phyloP scores from a whole-genome alignment of 2,113 vertebrate genomes.

The Malurus alboscapulatus region DNA sequence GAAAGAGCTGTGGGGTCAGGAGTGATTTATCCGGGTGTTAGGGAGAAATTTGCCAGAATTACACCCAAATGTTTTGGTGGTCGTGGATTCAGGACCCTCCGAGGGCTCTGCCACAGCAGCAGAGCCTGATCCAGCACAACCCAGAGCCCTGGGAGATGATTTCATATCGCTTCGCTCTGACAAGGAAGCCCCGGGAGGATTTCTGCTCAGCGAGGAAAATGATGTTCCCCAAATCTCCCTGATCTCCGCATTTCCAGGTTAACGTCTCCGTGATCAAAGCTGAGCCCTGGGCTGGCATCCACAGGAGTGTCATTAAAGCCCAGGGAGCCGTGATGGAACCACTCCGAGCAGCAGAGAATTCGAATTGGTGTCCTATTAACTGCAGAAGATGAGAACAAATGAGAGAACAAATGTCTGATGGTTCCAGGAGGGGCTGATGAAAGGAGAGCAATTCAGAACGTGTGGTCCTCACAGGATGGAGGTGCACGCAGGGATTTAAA shows the following conservation, averaged over 20 bases:
- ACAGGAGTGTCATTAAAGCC: background rate
- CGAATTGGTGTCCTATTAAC: background rate
- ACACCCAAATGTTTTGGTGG: background rate
- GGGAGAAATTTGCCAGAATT: background rate
- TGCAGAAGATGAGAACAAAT: background rate
- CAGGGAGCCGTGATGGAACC: background rate
- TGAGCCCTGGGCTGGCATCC: conserved; percentile 12
- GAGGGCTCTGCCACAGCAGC: background rate
- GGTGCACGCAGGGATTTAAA: accelerated
- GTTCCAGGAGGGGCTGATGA: background rate
- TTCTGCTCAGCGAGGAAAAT: conserved; percentile 51
- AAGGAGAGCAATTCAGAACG: background rate
- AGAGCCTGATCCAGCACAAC: background rate
- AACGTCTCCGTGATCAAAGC: conserved; percentile 21
- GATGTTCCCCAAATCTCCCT: conserved; percentile 44
- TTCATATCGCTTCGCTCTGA: conserved; percentile 58
- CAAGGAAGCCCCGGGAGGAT: conserved; percentile 47
- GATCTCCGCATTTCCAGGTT: conserved; percentile 28
- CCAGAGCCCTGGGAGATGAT: conserved; percentile 1
- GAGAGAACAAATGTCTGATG: background rate
- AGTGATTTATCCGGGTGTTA: background rate
- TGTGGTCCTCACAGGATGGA: background rate
- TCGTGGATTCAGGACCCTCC: background rate
- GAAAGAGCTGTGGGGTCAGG: background rate
- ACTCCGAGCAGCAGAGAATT: background rate